These are phyloP conservation scores for Pelusios castaneus DNA, from an alignment of 2,113 vertebrate species.

Conservation along the genomic window DNA sequence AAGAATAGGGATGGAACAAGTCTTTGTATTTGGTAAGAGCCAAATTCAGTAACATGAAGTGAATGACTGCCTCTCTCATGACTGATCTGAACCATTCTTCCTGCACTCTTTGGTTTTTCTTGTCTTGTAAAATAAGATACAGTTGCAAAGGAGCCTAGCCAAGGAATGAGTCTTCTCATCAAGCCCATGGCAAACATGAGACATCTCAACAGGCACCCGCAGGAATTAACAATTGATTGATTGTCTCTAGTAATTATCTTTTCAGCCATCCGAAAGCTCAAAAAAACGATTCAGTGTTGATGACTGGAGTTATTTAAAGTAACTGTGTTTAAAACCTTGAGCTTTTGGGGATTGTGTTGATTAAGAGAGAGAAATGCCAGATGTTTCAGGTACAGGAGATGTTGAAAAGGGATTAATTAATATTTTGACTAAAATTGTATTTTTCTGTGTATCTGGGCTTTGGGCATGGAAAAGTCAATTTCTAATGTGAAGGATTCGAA, in stretches of 20 bases:
- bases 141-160: background rate
- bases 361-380: slow-evolving; percentile 57
- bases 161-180: background rate
- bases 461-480: background rate
- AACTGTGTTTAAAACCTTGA: slow-evolving; percentile 48
- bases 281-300: slow-evolving; percentile 2
- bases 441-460: slow-evolving; percentile 22
- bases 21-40: background rate
- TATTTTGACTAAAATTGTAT: slow-evolving; percentile 49
- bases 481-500: background rate
- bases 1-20: background rate
- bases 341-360: slow-evolving; percentile 21
- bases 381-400: slow-evolving; percentile 54
- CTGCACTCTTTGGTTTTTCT: background rate
- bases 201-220: background rate
- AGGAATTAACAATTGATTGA: slow-evolving; percentile 4
- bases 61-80: background rate
- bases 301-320: slow-evolving; percentile 46
- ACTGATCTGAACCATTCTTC: background rate
- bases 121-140: background rate
- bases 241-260: slow-evolving; percentile 30
- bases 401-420: slow-evolving; percentile 55
- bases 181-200: background rate
- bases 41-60: background rate
- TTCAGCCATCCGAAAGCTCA: slow-evolving; percentile 7